Evolutionary conservation across 2,113 vertebrate species (phyloP), one percentile per base, ranked within the genome.

Genomic region (Procavia capensis): DNA sequence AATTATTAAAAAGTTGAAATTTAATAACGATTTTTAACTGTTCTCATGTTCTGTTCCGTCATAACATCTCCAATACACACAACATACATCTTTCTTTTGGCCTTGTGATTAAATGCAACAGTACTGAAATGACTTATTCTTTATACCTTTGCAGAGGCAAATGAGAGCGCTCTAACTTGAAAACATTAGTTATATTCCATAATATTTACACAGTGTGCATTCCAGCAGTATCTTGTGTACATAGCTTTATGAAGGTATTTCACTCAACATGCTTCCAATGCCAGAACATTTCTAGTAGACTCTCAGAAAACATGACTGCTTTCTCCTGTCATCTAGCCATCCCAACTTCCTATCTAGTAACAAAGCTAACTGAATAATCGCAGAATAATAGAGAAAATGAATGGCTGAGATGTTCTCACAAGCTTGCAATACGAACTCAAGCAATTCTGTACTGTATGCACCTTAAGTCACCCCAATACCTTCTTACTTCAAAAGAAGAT

Each of bases 241-340:
- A 89, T 13, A 94, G 17, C 74, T 95, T 90, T 86, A 92, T 50
- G 39, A 85, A 95, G 91, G 66, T 36, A 93, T 93, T 94, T 92
- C 81, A 96, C 85, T 92, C 78, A 61, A 84, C 81, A 63, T 96
- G n/a, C 34, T 95, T 68, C 57, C 88, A 72, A 88, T 16, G 17
- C 47, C 54, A 88, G n/a, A 91, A 80, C 20, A 66, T 78, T 94
- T 92, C 81, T 93, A 87, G 59, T 19, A 79, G 66, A 87, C 86
- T 95, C 24, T 68, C 80, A 89, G 83, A 87, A 63, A 95, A 82
- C 27, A 63, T 20, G 80, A 36, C 41, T 84, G 39, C 72, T 90
- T 95, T 94, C 74, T 93, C 41, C 36, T 72, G 25, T 83, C 45
- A 83, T 88, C 50, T 63, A 2, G 34, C 39, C 24, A 24, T 59